A percentile compares a stretch with the other conserved stretches of the same genome.
phyloP scores from a whole-genome alignment of 2,113 vertebrate species.

The Rhombomys opimus region DNA sequence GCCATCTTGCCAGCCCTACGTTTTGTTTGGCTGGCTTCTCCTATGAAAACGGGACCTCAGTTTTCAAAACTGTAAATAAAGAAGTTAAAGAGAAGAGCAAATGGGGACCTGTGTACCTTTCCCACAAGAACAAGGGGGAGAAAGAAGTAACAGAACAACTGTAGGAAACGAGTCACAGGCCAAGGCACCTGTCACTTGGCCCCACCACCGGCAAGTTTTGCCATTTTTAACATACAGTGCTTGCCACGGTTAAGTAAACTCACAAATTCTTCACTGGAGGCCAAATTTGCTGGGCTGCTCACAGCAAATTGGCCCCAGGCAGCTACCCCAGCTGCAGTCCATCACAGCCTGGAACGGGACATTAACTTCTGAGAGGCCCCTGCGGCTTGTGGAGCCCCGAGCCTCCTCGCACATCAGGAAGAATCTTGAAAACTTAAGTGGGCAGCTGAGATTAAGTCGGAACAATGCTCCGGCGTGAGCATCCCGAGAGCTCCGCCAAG shows the following conservation, averaged over 20 bases:
- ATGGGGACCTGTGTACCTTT: background rate
- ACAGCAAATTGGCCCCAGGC: slow-evolving; percentile 56
- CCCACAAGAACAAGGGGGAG: background rate
- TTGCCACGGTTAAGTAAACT: slow-evolving; percentile 24
- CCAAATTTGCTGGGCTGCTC: slow-evolving; percentile 52
- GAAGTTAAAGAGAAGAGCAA: background rate
- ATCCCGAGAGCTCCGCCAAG: background rate
- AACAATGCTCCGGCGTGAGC: background rate
- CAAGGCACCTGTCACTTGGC: background rate
- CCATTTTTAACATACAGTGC: background rate
- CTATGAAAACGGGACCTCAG: background rate
- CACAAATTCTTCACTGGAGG: slow-evolving; percentile 59
- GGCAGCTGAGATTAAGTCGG: slow-evolving; percentile 44
- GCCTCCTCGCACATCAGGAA: slow-evolving; percentile 27
- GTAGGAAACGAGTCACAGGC: background rate
- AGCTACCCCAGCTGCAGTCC: slow-evolving; percentile 73
- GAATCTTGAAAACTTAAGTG: slow-evolving; percentile 62
- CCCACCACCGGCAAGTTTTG: background rate
- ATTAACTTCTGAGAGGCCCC: slow-evolving; percentile 80
- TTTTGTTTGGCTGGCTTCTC: background rate
- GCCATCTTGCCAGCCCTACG: background rate
- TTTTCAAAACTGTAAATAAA: slow-evolving; percentile 22
- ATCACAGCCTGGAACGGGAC: slow-evolving; percentile 58
- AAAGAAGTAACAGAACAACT: background rate
- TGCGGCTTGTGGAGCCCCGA: slow-evolving; percentile 24